Conservation (phyloP, 2,797 vertebrate genomes). For the Tokudaia tokunoshimensis region DNA sequence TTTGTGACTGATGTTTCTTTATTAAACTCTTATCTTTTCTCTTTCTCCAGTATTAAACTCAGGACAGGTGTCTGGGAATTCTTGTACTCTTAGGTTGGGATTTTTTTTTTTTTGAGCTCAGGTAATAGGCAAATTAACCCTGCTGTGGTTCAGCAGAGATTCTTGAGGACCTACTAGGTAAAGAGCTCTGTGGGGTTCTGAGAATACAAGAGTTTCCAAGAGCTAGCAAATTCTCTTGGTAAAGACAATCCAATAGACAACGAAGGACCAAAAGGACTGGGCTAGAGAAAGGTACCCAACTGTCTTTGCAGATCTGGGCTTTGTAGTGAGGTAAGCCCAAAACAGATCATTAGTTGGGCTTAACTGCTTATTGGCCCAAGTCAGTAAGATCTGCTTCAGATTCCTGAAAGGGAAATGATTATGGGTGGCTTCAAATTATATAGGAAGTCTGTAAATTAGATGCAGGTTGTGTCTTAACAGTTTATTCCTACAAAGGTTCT, state of each 20-base stretch:
- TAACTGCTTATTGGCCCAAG: neutral
- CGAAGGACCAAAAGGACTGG: neutral
- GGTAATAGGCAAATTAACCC: neutral
- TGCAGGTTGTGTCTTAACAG: neutral
- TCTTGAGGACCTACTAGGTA: neutral
- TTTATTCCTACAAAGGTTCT: constrained; percentile 37
- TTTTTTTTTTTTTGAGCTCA: neutral
- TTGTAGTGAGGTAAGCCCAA: neutral
- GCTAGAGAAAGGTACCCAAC: neutral
- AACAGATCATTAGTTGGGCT: neutral
- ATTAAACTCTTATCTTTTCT: neutral
- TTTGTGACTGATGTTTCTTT: constrained; percentile 11
- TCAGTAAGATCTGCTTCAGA: neutral
- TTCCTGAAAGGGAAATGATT: neutral
- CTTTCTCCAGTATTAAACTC: neutral
- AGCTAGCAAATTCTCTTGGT: neutral
- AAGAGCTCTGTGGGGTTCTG: neutral
- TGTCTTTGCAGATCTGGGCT: neutral
- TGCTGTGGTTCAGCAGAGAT: neutral
- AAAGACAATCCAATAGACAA: neutral
- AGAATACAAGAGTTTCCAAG: neutral
- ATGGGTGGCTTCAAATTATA: neutral
- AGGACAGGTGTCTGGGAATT: constrained; percentile 8
- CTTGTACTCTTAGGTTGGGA: neutral
- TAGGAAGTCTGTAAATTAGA: constrained; percentile 11